Conservation (phyloP, 2,888 invertebrate genomes). For the Calephelis perditalis region DNA sequence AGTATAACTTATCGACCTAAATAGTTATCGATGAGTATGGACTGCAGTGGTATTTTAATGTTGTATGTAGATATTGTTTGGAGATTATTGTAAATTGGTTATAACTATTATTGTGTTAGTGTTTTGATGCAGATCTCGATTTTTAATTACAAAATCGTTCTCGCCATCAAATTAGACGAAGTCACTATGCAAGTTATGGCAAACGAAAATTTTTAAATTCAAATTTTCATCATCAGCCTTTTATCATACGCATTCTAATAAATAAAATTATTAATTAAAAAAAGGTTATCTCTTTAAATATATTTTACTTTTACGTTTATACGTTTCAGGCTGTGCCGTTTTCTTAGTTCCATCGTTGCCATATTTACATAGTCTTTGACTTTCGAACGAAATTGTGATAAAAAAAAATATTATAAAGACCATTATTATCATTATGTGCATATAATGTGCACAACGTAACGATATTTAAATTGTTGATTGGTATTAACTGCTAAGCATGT, state of each 20-base stretch:
- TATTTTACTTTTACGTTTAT: too few relatives aligned
- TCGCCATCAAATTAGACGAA: not conserved
- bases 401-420: slow-evolving; percentile 1
- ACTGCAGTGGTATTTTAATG: not conserved
- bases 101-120: not conserved
- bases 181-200: too few relatives aligned
- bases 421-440: not conserved
- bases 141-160: not conserved
- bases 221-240: too few relatives aligned
- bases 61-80: not conserved
- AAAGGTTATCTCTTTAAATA: too few relatives aligned
- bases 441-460: slow-evolving; percentile 1
- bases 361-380: not conserved
- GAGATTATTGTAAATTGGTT: not conserved
- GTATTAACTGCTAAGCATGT: not conserved
- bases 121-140: slow-evolving; percentile 5
- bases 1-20: not conserved
- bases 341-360: not conserved
- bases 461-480: slow-evolving; percentile 6
- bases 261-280: too few relatives aligned
- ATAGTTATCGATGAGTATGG: not conserved
- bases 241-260: too few relatives aligned
- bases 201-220: too few relatives aligned
- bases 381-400: slow-evolving; percentile 5
- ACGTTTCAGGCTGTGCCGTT: too few relatives aligned